A percentile compares a stretch with the other conserved stretches of the same genome.
phyloP scores from a whole-genome alignment of 1,140 invertebrate genomes.

The Conus ventricosus region DNA sequence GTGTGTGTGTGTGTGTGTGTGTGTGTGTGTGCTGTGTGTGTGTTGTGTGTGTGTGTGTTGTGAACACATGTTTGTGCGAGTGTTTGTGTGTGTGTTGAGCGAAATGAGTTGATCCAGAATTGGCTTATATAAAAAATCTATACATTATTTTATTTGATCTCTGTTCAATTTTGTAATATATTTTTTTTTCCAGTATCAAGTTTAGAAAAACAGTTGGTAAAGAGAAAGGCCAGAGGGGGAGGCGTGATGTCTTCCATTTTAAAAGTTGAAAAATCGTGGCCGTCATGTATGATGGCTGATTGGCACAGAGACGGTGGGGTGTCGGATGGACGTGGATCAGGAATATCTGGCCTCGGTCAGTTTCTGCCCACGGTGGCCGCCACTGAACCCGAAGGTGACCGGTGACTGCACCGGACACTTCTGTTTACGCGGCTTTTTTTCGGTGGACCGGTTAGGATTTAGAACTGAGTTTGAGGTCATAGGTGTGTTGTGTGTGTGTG shows the following conservation, averaged over 20 bases:
- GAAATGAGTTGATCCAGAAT: too few species aligned
- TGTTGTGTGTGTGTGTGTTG: too few species aligned
- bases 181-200: too few species aligned
- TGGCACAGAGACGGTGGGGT: neutral
- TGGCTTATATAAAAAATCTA: neutral
- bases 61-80: too few species aligned
- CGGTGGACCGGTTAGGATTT: neutral
- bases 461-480: neutral
- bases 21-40: too few species aligned
- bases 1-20: too few species aligned
- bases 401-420: neutral
- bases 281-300: neutral
- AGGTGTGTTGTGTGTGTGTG: neutral
- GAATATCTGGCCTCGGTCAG: neutral
- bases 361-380: neutral
- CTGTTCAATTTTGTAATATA: neutral
- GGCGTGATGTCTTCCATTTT: too few species aligned
- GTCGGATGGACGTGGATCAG: neutral
- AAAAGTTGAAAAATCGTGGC: neutral
- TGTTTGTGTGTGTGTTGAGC: too few species aligned
- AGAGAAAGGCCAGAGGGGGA: too few species aligned
- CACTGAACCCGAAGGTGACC: conserved; percentile 12
- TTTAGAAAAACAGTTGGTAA: too few species aligned
- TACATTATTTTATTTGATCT: neutral
- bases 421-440: neutral